Conservation (phyloP, 2,797 vertebrate species). For the Linurgus olivaceus region DNA sequence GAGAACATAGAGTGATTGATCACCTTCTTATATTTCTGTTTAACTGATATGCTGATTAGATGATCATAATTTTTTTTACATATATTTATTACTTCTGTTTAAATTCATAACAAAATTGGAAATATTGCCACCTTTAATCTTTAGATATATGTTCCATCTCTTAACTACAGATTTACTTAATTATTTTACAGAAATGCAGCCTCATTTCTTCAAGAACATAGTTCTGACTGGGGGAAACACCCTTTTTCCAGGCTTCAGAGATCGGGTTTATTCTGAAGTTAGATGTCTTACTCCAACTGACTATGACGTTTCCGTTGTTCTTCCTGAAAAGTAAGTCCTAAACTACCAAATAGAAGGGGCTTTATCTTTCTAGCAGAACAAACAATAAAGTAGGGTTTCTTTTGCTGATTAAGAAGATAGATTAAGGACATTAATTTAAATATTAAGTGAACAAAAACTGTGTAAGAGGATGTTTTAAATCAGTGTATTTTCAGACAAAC, state of each 20-base stretch:
- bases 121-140: not conserved
- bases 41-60: not conserved
- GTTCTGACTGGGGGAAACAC: constrained; percentile 92
- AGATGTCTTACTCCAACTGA: constrained; percentile 90
- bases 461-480: not conserved
- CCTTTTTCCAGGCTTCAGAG: constrained; percentile 90
- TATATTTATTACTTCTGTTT: not conserved
- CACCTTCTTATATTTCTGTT: not conserved
- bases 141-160: not conserved
- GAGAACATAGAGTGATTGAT: not conserved
- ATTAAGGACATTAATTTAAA: not conserved
- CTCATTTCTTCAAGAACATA: constrained; percentile 97
- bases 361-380: not conserved
- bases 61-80: not conserved
- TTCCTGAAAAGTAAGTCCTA: constrained; percentile 87
- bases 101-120: not conserved
- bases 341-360: not conserved
- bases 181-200: constrained; percentile 90
- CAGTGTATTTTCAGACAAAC: not conserved
- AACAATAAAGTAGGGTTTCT: not conserved
- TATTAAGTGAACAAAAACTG: not conserved
- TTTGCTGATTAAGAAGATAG: not conserved
- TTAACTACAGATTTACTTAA: not conserved
- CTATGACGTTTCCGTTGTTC: constrained; percentile 87
- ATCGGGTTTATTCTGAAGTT: constrained; percentile 91